phyloP scores from a whole-genome alignment of 2,888 invertebrate genomes.

The Nomada ruficornis region DNA sequence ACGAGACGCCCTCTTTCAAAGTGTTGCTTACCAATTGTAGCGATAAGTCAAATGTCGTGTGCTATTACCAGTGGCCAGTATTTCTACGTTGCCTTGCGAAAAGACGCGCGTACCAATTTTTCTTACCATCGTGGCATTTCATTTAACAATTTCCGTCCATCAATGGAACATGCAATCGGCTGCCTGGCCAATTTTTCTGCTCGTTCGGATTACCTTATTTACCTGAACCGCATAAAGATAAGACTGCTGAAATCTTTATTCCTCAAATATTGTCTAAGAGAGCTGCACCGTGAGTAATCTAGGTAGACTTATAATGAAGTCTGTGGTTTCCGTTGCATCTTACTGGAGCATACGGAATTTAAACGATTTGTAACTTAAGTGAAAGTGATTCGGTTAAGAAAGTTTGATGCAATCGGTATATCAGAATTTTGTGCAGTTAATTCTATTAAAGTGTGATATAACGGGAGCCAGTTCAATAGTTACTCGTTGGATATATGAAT shows the following conservation, averaged over 20 bases:
- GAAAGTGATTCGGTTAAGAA: no score
- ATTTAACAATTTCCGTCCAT: background rate
- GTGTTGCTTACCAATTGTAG: constrained; percentile 57
- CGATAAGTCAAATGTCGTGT: constrained; percentile 51
- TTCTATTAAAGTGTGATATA: no score
- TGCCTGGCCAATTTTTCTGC: constrained; percentile 1
- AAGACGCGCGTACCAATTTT: background rate
- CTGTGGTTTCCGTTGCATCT: background rate
- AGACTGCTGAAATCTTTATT: constrained; percentile 30
- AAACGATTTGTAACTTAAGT: background rate
- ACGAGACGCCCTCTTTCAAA: constrained; percentile 58
- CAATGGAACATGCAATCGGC: background rate
- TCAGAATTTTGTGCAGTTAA: no score
- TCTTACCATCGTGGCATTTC: background rate
- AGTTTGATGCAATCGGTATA: no score
- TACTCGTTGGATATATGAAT: no score
- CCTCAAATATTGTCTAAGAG: constrained; percentile 35
- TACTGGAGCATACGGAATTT: background rate
- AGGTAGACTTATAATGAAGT: constrained; percentile 28
- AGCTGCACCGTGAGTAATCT: constrained; percentile 21
- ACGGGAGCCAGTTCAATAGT: no score
- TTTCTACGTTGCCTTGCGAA: constrained; percentile 17
- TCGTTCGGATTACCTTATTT: constrained; percentile 24
- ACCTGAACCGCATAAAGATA: constrained; percentile 32
- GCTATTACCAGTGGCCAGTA: background rate